Evolutionary conservation across 2,888 invertebrate species (phyloP), one percentile per base, ranked within the genome.

Genomic region (Drosophila vallismaia): DNA sequence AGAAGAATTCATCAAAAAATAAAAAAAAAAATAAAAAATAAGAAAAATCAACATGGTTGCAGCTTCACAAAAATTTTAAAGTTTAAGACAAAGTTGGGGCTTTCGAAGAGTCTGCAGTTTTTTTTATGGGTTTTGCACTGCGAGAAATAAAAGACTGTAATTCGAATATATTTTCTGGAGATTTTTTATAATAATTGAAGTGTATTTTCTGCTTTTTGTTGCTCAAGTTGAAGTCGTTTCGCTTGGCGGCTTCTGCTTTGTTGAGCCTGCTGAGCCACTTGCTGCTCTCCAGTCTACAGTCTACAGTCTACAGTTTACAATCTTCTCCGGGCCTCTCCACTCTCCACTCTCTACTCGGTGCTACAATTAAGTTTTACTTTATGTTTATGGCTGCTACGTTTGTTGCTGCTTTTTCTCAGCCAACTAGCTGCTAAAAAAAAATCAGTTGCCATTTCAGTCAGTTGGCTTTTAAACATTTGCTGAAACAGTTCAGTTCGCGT

Each of bases 401-500:
- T 69, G 59, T 63, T 49, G 48, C 19, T 55, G 56, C 45, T 66
- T 56, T 60, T 58, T 59, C 74, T 64, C 69, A 66, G 42, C 62
- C 48, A 46, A 10, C 59, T 49, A 63, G 63, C 57, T 60, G 46
- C 58, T 73, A 75, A 42, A 62, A 36, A 69, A 74, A 78, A 74
- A 75, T 84, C 78, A 71, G 75, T 77, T 77, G 83, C 77, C 78
- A 82, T 74, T 80, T 76, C 77, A 46, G 79, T 86, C 88, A 90
- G 89, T 90, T 88, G 89, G 89, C 89, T 89, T 89, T 90, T 79
- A 82, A 89, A 88, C 89, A 89, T 90, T 89, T 82, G 83, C 81
- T 81, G 86, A 74, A 83, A 81, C 85, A 90, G 89, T 88, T 87
- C 85, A 90, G 89, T 88, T 87, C 89, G 83, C 88, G 84, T 74